Evolutionary conservation across 2,888 invertebrate genomes (phyloP), one percentile per base, ranked within the genome.

Genomic region (Brachylomia viminalis): DNA sequence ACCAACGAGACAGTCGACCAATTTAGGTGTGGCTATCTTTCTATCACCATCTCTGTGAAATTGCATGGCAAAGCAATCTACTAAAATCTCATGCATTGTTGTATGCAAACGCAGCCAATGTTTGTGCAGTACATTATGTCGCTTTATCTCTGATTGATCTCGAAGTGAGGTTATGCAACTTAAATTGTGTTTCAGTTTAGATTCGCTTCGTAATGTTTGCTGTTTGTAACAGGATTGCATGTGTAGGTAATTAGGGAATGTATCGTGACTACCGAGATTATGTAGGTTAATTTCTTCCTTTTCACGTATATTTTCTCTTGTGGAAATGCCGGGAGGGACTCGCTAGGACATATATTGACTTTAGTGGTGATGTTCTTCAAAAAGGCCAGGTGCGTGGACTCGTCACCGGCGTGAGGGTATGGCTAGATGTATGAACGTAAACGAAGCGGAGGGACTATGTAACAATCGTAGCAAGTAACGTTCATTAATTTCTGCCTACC

Each of bases 101-200:
- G 69, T 64, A 49, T 69, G 61, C 54, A 64, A 70, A 72, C 27
- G 33, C 17, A 38, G 47, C 27, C 33, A 52, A 47, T 58, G 72
- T 75, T 45, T 54, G 69, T 38, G 47, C n/a, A 64, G 54, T 20
- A 68, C 47, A 72, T 72, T 72, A 67, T 61, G 58, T 54, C 52
- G 56, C 33, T 27, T 58, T 80, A 83, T 83, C 82, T 71, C 27
- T 70, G 76, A 83, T 83, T 80, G 76, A 83, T 83, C 82, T 72
- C 8, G 7, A 47, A 52, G 52, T 62, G 33, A 45, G 20, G 67
- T 79, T 71, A 67, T 70, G 66, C 64, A 67, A 66, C 52, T 38
- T 69, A 58, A n/a, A 72, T 82, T 59, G 56, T n/a, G 45, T 49
- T 74, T 78, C 49, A 38, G 45, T 61, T 72, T 49, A 42, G 15